Base-by-base conservation (phyloP, 2,888 invertebrate species). In the Hydraecia micacea region DNA sequence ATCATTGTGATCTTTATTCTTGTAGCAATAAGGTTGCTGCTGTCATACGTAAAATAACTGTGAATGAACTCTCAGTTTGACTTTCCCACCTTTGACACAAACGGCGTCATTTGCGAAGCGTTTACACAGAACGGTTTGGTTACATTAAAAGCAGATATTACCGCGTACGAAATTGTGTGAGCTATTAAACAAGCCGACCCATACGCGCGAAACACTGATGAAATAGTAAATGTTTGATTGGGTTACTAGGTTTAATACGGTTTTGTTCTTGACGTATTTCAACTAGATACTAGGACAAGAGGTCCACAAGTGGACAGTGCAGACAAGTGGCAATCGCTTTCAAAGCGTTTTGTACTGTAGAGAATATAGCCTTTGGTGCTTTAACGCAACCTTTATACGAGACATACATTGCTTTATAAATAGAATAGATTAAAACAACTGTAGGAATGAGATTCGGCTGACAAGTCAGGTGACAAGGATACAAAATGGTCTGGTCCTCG, bases 41-140 rank as follows among this genome's bases (percentile, higher is more conserved):
- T 49, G 21, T 18, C 49, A 18, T 6, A 18, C 18, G 6, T 49
- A 49, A 49, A 49, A 49, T 18, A 49, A 18, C 18, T 18, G 49
- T 18, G 49, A 49, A 49, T 18, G 18, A 18, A 49, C 6, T 49
- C 18, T 18, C 36, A 36, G 55, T 70, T 75, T 66, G 28, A 55
- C 82, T 82, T 82, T 81, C n/a, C 46, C 62, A 68, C 60, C 82
- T 81, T 62, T 67, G 52, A 68, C 55, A 36, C 15, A 28, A 62
- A 66, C 36, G 25, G 28, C 13, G 32, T 66, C 32, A 18, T 77
- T 78, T 46, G 36, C 25, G 25, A 60, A 70, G 5, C 69, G 13
- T 62, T 81, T 49, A 77, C 65, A 36, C 9, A 49, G n/a, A 70
- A 65, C n/a, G 28, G 42, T 66, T 65, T n/a, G 52, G 60, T 70